Conservation (phyloP, 2,113 vertebrate species). For the Australoheros scitulus region DNA sequence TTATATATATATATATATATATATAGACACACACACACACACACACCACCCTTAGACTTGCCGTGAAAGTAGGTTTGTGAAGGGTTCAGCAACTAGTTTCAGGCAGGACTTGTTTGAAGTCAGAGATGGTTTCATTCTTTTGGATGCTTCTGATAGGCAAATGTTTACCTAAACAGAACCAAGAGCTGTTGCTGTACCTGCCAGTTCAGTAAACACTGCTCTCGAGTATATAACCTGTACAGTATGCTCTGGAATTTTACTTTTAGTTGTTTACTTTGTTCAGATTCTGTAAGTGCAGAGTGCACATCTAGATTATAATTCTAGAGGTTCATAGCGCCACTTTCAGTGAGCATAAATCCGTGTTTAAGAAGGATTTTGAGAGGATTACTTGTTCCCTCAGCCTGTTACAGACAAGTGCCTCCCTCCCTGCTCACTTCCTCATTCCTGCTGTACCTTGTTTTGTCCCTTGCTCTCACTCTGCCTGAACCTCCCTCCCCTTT, state of each 20-base stretch:
- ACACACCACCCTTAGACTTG: background rate
- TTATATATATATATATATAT: no score
- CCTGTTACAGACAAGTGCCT: slow-evolving; percentile 40
- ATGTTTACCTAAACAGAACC: background rate
- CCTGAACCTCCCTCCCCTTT: slow-evolving; percentile 2
- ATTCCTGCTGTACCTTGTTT: slow-evolving; percentile 34
- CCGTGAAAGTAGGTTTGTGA: background rate
- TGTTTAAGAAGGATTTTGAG: slow-evolving; percentile 45
- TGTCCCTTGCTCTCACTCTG: slow-evolving; percentile 1
- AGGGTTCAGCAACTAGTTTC: background rate
- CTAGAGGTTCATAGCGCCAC: background rate
- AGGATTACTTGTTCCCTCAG: slow-evolving; percentile 48
- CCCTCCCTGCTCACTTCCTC: slow-evolving; percentile 42
- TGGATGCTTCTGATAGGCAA: no score
- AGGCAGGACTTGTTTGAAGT: background rate
- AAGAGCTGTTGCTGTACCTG: background rate
- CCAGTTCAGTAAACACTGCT: background rate
- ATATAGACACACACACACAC: no score
- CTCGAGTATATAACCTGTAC: background rate
- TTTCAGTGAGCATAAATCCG: background rate
- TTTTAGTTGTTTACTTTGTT: background rate
- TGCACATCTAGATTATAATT: background rate
- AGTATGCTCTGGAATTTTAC: background rate
- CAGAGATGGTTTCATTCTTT: background rate
- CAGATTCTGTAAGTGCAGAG: background rate